Percentiles rank a stretch among this genome's conserved stretches.
These are phyloP conservation scores for Amphilophus citrinellus DNA, from an alignment of 2,113 vertebrate species.

Conservation along the genomic window DNA sequence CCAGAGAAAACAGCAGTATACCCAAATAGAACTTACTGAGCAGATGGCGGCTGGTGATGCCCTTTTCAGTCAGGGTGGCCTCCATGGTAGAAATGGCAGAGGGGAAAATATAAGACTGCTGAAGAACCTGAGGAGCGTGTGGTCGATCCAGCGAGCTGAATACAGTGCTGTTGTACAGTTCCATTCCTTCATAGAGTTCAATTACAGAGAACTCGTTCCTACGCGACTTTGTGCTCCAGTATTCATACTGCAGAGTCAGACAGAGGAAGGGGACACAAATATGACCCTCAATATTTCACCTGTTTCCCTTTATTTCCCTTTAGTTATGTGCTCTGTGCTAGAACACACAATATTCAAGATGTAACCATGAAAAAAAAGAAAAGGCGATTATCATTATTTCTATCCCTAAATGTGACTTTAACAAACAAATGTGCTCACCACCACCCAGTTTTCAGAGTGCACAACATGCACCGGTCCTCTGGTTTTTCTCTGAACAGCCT, in stretches of 20 bases:
- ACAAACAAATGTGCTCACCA: slow-evolving; percentile 83
- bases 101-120: slow-evolving; percentile 98
- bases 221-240: slow-evolving; percentile 97
- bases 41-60: slow-evolving; percentile 97
- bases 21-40: slow-evolving; percentile 83
- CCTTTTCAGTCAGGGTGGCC: slow-evolving; percentile 95
- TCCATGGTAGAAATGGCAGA: slow-evolving; percentile 94
- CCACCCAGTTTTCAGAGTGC: slow-evolving; percentile 98
- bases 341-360: not conserved
- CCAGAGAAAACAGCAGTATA: not conserved
- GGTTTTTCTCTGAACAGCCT: slow-evolving; percentile 93
- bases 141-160: slow-evolving; percentile 98
- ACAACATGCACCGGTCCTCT: slow-evolving; percentile 93
- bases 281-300: not conserved
- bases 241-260: slow-evolving; percentile 86
- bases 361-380: not conserved
- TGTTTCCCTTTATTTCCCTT: not conserved
- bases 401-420: not conserved
- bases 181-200: slow-evolving; percentile 95
- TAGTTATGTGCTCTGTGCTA: not conserved
- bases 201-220: slow-evolving; percentile 94
- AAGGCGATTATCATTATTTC: not conserved
- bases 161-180: slow-evolving; percentile 96
- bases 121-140: slow-evolving; percentile 90
- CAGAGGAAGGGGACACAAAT: not conserved